Conservation (phyloP, 2,797 vertebrate genomes). For the Gallinago stenura region DNA sequence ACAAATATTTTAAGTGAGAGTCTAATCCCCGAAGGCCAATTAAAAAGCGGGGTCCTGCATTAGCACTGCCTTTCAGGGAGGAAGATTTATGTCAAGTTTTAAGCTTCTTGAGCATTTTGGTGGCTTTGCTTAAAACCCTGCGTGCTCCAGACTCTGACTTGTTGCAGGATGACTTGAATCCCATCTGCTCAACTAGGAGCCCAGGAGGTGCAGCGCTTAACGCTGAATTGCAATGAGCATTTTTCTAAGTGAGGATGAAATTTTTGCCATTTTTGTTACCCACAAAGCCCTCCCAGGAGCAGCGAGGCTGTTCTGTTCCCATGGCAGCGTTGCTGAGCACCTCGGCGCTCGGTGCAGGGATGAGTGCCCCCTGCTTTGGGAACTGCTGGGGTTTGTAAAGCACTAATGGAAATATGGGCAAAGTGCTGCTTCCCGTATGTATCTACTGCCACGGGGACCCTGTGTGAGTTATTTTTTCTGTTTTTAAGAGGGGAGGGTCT, state of each 20-base stretch:
- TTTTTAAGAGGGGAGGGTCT: background rate
- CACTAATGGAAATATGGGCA: background rate
- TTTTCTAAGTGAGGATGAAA: background rate
- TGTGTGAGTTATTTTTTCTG: rapidly evolving
- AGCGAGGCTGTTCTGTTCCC: background rate
- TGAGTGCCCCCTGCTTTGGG: background rate
- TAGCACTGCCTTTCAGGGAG: background rate
- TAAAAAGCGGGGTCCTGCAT: background rate
- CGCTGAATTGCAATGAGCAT: rapidly evolving
- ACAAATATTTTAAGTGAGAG: background rate
- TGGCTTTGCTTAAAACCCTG: background rate
- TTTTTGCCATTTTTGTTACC: background rate
- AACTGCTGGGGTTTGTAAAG: background rate
- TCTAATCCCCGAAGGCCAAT: background rate
- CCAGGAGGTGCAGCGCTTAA: rapidly evolving
- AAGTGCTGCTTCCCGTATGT: background rate
- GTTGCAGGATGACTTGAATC: rapidly evolving
- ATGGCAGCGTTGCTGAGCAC: rapidly evolving
- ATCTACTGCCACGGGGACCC: background rate
- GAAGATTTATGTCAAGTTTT: background rate
- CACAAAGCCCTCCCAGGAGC: background rate
- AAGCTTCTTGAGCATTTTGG: background rate
- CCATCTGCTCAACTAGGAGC: background rate
- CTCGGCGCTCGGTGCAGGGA: background rate
- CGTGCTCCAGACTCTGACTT: rapidly evolving